Base-by-base conservation (phyloP, 2,797 vertebrate species). In the Tragelaphus oryx region DNA sequence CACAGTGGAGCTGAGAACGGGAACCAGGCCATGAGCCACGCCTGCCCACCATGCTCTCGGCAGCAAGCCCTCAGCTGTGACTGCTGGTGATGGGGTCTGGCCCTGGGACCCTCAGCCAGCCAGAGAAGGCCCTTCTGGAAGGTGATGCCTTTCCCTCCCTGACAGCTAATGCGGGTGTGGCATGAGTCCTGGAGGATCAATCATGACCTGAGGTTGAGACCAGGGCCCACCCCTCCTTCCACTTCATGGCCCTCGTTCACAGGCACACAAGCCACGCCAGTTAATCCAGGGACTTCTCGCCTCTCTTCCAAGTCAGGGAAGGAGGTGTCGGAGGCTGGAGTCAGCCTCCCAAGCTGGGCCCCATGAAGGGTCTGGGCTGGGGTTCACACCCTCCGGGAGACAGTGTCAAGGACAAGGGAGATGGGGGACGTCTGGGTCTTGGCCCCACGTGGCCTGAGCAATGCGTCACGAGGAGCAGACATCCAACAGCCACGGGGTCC, bases 371-470 rank as follows among this genome's bases (percentile, higher is more conserved):
- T 33, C 41, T 74, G 57, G 57, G 28, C 16, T 17, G 1, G 59
- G 24, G 59, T 24, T 59, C 20, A 6, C 4, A 4, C 8, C 20
- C 57, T 65, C 5, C 2, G 28, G n/a, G 54, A 65, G 30, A 46
- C 8, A 30, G 10, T 13, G 55, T 65, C 2, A 3, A 28, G 65
- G 50, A 54, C 1, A 6, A n/a, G 28, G 2, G 54, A 44, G 57
- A 1, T 5, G 13, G 37, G 13, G 3, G 14, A 16, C 0, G 2
- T 2, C 6, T 33, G 13, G 50, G 8, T 4, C 3, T 5, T 28
- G 86, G 55, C 22, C 18, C n/a, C 28, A 4, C 0, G 0, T 26
- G 83, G 28, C n/a, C 13, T 4, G 6, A 37, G 78, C 6, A 0
- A 0, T 22, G 50, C 6, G 10, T n/a, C 2, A 1, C 48, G 75